Percentiles rank a stretch among this genome's conserved stretches.
Conservation (phyloP, 2,113 vertebrate species). For the Tympanuchus pallidicinctus region DNA sequence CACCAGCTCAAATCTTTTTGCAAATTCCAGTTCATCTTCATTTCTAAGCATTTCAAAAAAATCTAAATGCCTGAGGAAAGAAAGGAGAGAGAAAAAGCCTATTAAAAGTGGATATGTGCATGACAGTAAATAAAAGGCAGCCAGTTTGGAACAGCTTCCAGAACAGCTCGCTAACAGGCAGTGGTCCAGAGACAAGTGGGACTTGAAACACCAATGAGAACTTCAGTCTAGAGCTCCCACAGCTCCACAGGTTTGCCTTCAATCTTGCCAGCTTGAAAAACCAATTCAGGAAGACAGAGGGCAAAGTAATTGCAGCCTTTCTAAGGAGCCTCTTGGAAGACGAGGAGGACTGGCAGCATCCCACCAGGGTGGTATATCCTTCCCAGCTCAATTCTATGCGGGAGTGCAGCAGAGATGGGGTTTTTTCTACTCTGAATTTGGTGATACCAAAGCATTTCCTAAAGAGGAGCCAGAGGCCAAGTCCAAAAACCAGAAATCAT, state of each 20-base stretch:
- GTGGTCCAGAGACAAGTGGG: not conserved
- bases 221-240: not conserved
- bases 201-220: not conserved
- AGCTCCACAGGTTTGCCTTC: not conserved
- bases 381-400: not conserved
- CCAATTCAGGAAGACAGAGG: not conserved
- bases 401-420: accelerated
- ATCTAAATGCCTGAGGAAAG: conserved; percentile 90
- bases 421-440: not conserved
- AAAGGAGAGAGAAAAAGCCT: not conserved
- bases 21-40: conserved; percentile 96
- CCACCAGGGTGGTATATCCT: not conserved
- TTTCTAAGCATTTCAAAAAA: conserved; percentile 99
- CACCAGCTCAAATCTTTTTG: conserved; percentile 94
- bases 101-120: not conserved
- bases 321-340: not conserved
- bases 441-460: not conserved
- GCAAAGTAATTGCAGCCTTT: not conserved
- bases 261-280: not conserved
- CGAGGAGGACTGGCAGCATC: not conserved
- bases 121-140: not conserved
- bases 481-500: not conserved
- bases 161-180: not conserved
- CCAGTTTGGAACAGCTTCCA: not conserved
- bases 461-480: not conserved